Conservation (phyloP, 2,797 vertebrate genomes). For the Cephalopachus bancanus region DNA sequence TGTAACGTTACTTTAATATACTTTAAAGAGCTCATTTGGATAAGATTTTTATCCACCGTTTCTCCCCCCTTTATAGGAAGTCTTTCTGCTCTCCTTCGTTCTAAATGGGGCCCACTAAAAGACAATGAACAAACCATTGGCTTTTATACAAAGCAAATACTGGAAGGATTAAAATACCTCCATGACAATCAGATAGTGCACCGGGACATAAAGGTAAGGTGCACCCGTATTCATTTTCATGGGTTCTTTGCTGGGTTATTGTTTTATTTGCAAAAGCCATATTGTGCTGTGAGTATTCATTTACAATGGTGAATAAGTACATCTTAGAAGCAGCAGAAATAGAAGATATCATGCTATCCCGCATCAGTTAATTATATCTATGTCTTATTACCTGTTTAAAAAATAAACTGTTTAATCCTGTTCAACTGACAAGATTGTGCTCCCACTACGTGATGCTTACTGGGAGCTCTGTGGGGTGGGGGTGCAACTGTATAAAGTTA, state of each 20-base stretch:
- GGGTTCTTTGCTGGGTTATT: conserved; percentile 32
- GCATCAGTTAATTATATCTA: background rate
- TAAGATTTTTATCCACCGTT: conserved; percentile 1
- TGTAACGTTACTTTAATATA: background rate
- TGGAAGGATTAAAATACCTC: conserved; percentile 98
- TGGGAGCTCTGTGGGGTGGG: background rate
- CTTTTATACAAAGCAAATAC: conserved; percentile 99
- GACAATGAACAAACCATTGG: conserved; percentile 98
- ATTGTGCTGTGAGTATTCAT: background rate
- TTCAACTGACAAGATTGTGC: background rate
- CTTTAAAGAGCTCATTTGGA: conserved; percentile 14
- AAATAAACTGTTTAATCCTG: background rate
- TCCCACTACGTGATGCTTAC: background rate
- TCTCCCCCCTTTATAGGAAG: conserved; percentile 91
- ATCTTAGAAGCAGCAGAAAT: background rate
- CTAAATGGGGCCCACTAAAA: conserved; percentile 99
- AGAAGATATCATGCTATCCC: background rate
- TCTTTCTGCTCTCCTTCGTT: conserved; percentile 97
- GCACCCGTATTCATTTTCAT: background rate
- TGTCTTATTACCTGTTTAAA: background rate
- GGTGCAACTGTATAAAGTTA: background rate
- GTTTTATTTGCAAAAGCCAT: conserved; percentile 41
- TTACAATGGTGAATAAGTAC: conserved; percentile 1
- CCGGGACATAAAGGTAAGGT: conserved; percentile 97
- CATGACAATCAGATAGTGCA: conserved; percentile 99